Evolutionary conservation across 2,797 vertebrate genomes (phyloP).

Genomic region (Picus viridis): DNA sequence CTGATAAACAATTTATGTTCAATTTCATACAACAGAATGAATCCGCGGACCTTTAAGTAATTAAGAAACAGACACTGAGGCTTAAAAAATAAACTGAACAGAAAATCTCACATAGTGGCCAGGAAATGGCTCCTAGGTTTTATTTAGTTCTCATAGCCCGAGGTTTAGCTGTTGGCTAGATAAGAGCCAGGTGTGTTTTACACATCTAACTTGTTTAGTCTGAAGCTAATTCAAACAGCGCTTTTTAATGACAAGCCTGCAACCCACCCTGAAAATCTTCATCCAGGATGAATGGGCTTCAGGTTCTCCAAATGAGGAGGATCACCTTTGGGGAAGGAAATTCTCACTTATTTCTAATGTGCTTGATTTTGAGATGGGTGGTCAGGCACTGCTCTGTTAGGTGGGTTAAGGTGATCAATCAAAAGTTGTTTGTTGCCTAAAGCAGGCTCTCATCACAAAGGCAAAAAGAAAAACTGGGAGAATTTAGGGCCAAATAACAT

Average conservation of each 20-base stretch:
- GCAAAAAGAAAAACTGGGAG: not conserved
- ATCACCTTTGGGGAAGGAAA: constrained; percentile 24
- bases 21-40: constrained; percentile 80
- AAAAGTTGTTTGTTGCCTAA: accelerated
- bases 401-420: not conserved
- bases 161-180: constrained; percentile 82
- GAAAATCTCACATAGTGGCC: constrained; percentile 67
- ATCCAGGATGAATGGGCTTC: not conserved
- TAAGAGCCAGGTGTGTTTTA: constrained; percentile 89
- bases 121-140: constrained; percentile 77
- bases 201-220: constrained; percentile 90
- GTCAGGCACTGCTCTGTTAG: not conserved
- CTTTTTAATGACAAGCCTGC: constrained; percentile 31
- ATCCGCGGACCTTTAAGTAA: constrained; percentile 63
- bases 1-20: constrained; percentile 85
- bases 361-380: not conserved
- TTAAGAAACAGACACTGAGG: constrained; percentile 69
- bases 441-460: accelerated
- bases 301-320: not conserved
- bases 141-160: constrained; percentile 74
- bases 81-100: constrained; percentile 79
- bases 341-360: not conserved
- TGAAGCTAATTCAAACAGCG: constrained; percentile 75
- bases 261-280: not conserved
- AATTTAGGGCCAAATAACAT: not conserved